Percentiles rank a stretch among this genome's conserved stretches.
phyloP scores from a whole-genome alignment of 2,113 vertebrate species.

The Alectura lathami region DNA sequence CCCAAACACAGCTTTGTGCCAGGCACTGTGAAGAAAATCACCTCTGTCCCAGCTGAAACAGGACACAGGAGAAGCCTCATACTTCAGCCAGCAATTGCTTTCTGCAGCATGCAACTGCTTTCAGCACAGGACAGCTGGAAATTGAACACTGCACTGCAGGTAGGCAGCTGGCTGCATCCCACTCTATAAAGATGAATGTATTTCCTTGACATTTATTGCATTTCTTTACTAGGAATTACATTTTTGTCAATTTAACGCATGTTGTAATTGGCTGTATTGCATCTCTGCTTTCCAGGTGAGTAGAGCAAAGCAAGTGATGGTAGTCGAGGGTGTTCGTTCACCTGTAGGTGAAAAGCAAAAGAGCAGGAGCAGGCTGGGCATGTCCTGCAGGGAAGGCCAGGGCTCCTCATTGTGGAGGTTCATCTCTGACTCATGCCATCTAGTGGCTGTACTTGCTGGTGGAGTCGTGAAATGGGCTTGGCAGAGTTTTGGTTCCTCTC shows the following conservation, averaged over 20 bases:
- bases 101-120: neutral
- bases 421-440: rapidly evolving
- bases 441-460: neutral
- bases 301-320: neutral
- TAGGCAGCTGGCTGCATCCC: neutral
- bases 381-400: rapidly evolving
- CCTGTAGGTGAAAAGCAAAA: neutral
- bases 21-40: too few species aligned
- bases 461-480: rapidly evolving
- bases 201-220: neutral
- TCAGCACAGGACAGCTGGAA: neutral
- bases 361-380: neutral
- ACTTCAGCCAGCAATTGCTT: neutral
- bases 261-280: neutral
- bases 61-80: neutral
- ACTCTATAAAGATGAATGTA: rapidly evolving
- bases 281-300: neutral
- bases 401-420: rapidly evolving
- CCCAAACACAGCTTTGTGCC: too few species aligned
- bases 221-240: neutral
- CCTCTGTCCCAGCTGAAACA: too few species aligned
- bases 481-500: neutral
- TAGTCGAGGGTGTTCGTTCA: neutral
- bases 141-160: neutral
- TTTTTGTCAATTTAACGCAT: neutral